Conservation (phyloP, 2,888 invertebrate species). For the Caenorhabditis virilis region DNA sequence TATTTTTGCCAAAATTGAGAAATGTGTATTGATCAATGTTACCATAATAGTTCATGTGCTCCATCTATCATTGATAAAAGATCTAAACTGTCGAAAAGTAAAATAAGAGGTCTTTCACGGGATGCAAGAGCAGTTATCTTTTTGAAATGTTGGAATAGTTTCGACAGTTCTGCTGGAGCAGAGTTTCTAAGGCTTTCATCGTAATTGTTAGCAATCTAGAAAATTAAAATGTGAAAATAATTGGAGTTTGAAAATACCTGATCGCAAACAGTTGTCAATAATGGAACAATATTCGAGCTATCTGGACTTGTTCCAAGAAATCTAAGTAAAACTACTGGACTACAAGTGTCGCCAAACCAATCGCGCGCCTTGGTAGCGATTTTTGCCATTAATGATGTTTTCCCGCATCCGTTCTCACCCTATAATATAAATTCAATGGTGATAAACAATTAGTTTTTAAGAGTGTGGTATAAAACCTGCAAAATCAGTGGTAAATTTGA, state of each 20-base stretch:
- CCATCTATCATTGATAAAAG: slow-evolving; percentile 92
- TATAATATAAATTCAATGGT: slow-evolving; percentile 69
- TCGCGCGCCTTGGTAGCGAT: slow-evolving; percentile 75
- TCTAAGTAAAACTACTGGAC: slow-evolving; percentile 85
- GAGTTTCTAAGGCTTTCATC: slow-evolving; percentile 80
- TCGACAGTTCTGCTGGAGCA: slow-evolving; percentile 93
- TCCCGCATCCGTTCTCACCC: slow-evolving; percentile 96
- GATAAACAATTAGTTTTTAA: too few species aligned
- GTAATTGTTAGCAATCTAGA: slow-evolving; percentile 67
- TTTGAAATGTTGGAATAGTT: slow-evolving; percentile 92
- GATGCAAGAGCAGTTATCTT: slow-evolving; percentile 84
- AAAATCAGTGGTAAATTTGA: slow-evolving; percentile 79
- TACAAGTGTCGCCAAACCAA: slow-evolving; percentile 70
- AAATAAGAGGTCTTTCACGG: slow-evolving; percentile 82
- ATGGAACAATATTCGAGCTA: slow-evolving; percentile 89
- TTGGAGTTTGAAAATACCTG: slow-evolving; percentile 72
- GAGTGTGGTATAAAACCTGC: slow-evolving; percentile 73
- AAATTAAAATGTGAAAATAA: background rate
- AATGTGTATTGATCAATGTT: too few species aligned
- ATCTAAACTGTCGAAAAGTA: slow-evolving; percentile 94
- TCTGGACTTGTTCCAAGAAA: slow-evolving; percentile 94
- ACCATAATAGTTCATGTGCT: slow-evolving; percentile 92
- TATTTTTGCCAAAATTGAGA: background rate
- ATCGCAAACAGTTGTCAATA: slow-evolving; percentile 91
- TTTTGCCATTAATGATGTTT: slow-evolving; percentile 91